phyloP scores from a whole-genome alignment of 2,797 vertebrate genomes.

The Alosa sapidissima region DNA sequence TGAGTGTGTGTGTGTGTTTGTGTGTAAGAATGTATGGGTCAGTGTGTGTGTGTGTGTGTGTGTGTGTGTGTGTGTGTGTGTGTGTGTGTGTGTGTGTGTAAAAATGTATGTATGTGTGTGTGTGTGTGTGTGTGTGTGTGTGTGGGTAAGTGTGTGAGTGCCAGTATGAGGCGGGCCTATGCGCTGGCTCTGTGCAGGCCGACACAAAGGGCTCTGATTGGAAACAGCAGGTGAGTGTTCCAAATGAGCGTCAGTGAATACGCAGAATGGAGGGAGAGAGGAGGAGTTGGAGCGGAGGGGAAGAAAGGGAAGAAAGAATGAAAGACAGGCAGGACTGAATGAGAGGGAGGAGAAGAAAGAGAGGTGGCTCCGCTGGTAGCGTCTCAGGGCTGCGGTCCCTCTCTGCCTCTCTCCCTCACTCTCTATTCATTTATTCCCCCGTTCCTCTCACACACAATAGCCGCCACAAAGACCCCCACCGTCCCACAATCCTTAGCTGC shows the following conservation, averaged over 20 bases:
- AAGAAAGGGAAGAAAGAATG: slow-evolving; percentile 3
- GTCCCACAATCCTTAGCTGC: not conserved
- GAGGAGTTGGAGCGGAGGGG: slow-evolving; percentile 25
- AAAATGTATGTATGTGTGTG: not conserved
- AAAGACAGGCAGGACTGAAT: not conserved
- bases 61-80: not conserved
- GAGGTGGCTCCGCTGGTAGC: not conserved
- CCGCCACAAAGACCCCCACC: not conserved
- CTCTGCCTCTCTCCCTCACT: not conserved
- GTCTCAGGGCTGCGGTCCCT: not conserved
- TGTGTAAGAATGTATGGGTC: not conserved
- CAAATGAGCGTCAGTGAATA: slow-evolving; percentile 66
- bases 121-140: not conserved
- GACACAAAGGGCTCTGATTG: slow-evolving; percentile 77
- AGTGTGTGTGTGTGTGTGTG: not conserved
- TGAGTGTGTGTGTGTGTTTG: not conserved
- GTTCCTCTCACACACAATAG: not conserved
- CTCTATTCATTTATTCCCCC: not conserved
- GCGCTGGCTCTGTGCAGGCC: slow-evolving; percentile 54
- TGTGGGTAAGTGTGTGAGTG: slow-evolving; percentile 49
- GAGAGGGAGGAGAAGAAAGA: not conserved
- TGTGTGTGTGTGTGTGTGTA: not conserved
- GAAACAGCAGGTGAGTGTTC: slow-evolving; percentile 75
- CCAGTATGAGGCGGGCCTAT: slow-evolving; percentile 54
- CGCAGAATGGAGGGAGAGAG: slow-evolving; percentile 45